Base-by-base conservation (phyloP, 2,888 invertebrate species). In the Lissocephala sabroskyi region DNA sequence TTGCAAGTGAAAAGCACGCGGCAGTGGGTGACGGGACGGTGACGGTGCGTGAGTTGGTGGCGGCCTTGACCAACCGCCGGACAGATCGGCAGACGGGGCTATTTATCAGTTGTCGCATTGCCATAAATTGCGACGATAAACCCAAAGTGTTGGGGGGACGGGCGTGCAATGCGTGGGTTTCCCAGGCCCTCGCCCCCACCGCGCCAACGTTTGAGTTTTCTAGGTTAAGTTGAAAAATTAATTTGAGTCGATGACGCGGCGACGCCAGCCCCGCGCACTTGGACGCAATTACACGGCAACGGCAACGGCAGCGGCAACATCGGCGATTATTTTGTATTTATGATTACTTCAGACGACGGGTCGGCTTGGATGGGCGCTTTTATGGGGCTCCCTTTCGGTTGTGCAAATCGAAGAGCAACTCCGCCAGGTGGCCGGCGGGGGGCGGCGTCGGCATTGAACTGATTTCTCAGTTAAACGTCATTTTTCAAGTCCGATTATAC, bases 141-240 rank as follows among this genome's bases (percentile, higher is more conserved):
- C 7, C 7, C n/a, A n/a, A n/a, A n/a, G n/a, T n/a, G n/a, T n/a
- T n/a, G n/a, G n/a, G n/a, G n/a, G n/a, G n/a, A n/a, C n/a, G n/a
- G n/a, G n/a, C n/a, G n/a, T n/a, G n/a, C n/a, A n/a, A n/a, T 35
- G 14, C 16, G 35, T 35, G 35, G 13, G 35, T 35, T 13, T 35
- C 35, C 45, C 11, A n/a, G n/a, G n/a, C n/a, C n/a, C n/a, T n/a
- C n/a, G n/a, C n/a, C n/a, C n/a, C n/a, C n/a, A n/a, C n/a, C n/a
- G n/a, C n/a, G n/a, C n/a, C n/a, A n/a, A n/a, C n/a, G n/a, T n/a
- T 33, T 43, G 30, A 10, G 42, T 64, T 35, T 64, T 67, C 46
- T 65, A 64, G 65, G 67, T 56, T 65, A 65, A 65, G 66, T 65
- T 65, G 70, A 23, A 45, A 39, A 52, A 19, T 41, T 58, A 56